Evolutionary conservation across 2,113 vertebrate genomes (phyloP).

Genomic region (Coptodon bakossiorum): DNA sequence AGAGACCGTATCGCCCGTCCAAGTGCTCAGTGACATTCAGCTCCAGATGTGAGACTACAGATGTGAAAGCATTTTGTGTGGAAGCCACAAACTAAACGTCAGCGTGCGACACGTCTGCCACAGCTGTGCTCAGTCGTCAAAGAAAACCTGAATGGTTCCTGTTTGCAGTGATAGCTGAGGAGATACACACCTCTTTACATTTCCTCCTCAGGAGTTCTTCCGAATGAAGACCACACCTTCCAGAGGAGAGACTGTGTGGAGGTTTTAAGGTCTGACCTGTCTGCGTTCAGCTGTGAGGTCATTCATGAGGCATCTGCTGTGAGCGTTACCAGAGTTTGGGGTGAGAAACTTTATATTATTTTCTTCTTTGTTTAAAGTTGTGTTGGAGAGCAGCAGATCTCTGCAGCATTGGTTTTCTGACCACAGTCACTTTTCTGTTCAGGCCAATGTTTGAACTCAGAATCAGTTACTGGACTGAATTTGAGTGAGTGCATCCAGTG

Average conservation of each 20-base stretch:
- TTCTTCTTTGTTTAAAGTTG: not conserved
- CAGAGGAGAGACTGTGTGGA: slow-evolving; percentile 1
- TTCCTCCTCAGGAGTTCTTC: not conserved
- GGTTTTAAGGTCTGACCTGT: not conserved
- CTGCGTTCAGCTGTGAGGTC: not conserved
- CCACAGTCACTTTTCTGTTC: not conserved
- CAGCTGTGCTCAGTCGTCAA: not conserved
- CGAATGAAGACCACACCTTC: slow-evolving; percentile 35
- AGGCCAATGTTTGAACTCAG: not conserved
- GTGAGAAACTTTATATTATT: not conserved
- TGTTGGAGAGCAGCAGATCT: not conserved
- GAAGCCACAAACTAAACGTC: not conserved
- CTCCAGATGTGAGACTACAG: not conserved
- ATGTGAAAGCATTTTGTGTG: not conserved
- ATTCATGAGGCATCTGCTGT: not conserved
- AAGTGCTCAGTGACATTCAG: not conserved
- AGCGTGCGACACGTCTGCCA: not conserved
- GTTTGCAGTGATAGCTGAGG: not conserved
- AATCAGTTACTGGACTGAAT: not conserved
- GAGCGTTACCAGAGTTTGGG: not conserved
- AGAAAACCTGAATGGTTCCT: not conserved
- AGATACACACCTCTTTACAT: not conserved
- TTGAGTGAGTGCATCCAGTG: not conserved
- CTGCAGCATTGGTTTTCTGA: not conserved
- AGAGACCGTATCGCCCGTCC: too few relatives aligned